Base-by-base conservation (phyloP, 2,888 invertebrate genomes). In the Neuroscelio doddi region DNA sequence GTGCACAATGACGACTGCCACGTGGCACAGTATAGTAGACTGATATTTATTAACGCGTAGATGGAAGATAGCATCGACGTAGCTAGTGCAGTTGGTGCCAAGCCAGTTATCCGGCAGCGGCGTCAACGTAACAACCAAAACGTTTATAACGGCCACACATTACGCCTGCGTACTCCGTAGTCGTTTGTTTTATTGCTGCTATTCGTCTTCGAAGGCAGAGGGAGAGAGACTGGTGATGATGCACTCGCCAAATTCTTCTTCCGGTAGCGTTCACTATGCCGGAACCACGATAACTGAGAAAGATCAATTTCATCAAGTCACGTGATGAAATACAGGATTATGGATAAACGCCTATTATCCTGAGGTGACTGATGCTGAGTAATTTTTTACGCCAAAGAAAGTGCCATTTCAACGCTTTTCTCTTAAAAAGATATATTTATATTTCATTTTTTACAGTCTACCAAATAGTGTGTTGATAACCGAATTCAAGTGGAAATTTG, bases 111-210 rank as follows among this genome's bases (percentile, higher is more conserved):
- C 73, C 71, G 71, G 64, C 66, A 68, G 69, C 70, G 67, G 72
- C 73, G 74, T 73, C 70, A 69, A 73, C 72, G 72, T 73, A 74
- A 77, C 78, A 74, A 75, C 74, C 72, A 73, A 74, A 79, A 75
- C 76, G 75, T 76, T 79, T 74, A 77, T 77, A 78, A 78, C 73
- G 66, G 76, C 74, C 74, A 67, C 77, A 70, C 76, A 74, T 74
- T 76, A 73, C 72, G 70, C 68, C 69, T 64, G 46, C 64, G 68
- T 64, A 58, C 66, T 65, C 56, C 61, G 62, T 63, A 64, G 55
- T 56, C 63, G 56, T 61, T 70, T 74, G 73, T 74, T 81, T 80
- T 76, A 78, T 76, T 74, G 56, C 73, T 56, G 62, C 71, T 71
- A 77, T 79, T 69, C 72, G 72, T 80, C 78, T 75, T 71, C 62